These are phyloP conservation scores for Sander lucioperca DNA, from an alignment of 2,113 vertebrate genomes.

Conservation along the genomic window DNA sequence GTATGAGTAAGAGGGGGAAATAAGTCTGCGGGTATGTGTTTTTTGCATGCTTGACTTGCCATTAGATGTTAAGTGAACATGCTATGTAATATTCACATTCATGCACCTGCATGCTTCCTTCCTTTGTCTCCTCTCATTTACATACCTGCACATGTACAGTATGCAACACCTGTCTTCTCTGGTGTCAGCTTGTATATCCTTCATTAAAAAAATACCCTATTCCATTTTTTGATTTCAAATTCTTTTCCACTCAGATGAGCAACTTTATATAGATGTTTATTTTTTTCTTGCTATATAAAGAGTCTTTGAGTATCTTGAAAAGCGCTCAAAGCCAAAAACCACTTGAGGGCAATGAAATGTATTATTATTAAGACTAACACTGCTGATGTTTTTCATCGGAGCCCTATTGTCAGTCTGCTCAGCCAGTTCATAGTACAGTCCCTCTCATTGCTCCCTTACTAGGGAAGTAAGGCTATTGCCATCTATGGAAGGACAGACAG, in stretches of 20 bases:
- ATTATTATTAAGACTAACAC: constrained; percentile 34
- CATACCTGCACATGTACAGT: background rate
- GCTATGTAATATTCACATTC: background rate
- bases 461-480: constrained; percentile 32
- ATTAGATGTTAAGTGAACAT: constrained; percentile 12
- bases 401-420: constrained; percentile 35
- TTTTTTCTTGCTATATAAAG: background rate
- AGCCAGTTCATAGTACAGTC: constrained; percentile 24
- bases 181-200: background rate
- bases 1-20: background rate
- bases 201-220: background rate
- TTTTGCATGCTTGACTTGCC: constrained; percentile 28
- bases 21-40: constrained; percentile 14
- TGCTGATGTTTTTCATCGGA: constrained; percentile 7
- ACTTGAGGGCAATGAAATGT: constrained; percentile 40
- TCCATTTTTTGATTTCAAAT: background rate
- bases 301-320: constrained; percentile 3
- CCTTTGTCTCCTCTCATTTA: background rate
- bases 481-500: constrained; percentile 46
- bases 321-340: constrained; percentile 35
- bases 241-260: constrained; percentile 1
- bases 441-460: constrained; percentile 33
- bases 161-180: background rate
- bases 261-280: background rate
- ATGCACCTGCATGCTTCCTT: background rate